Base-by-base conservation (phyloP, 2,113 vertebrate genomes). In the Amazona vittata region DNA sequence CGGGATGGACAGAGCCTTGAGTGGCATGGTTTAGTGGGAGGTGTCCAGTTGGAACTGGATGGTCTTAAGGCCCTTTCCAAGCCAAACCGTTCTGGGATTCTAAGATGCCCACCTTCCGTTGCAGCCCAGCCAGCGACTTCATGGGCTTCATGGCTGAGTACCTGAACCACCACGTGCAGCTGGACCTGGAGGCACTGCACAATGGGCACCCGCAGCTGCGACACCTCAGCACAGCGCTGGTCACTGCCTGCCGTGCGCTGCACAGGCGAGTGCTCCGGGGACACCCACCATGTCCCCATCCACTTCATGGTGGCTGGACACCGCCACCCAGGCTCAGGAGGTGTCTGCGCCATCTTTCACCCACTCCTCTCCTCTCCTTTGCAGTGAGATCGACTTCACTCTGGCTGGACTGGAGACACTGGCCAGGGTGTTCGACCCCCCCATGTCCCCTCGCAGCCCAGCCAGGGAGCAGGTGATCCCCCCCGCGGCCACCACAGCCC, bases 331-430 rank as follows among this genome's bases (percentile, higher is more conserved):
- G 49, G 64, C 41, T 15, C 0, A 0, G 79, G 65, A 67, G 65
- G 6, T 20, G 24, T 12, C 53, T 10, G 6, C 0, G 0, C 7
- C 2, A 2, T 9, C 63, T 41, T 53, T 77, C 44, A 11, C 46
- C 59, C 0, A 0, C 67, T 93, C 12, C 21, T 86, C 80, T 55
- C 65, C 69, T 70, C 55, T 33, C 71, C 80, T 59, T 53, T 41
- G 74, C 98, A 99, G 99, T 74, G 98, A 99, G 97, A 98, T 99
- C 18, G 98, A 99, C 95, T 95, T 97, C 94, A 98, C 98, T 1
- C 96, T 98, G 80, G 98, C 97, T 2, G 98, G 98, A 86, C 96
- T 99, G 96, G 99, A 99, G 96, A 98, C 97, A 2, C 96, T 99
- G 96, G 98, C 98, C 55, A 98, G 98, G 79, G 98, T 99, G 52